Evolutionary conservation across 2,888 invertebrate species (phyloP).

Genomic region (Pterobdella sp.): DNA sequence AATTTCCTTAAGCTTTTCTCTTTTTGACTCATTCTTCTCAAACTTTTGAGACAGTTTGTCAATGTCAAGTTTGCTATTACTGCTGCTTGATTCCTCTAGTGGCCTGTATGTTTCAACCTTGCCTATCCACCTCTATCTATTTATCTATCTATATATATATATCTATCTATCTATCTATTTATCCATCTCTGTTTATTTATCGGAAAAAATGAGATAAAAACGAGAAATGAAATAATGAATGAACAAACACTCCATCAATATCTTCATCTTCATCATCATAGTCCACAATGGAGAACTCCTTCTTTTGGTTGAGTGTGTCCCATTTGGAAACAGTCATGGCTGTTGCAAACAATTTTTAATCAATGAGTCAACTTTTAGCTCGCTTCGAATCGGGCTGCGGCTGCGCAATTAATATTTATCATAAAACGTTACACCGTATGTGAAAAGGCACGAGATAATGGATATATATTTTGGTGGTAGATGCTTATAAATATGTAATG

Average conservation of each 20-base stretch:
- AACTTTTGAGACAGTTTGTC: slow-evolving; percentile 13
- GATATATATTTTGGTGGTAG: not conserved
- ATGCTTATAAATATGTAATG: too few relatives aligned
- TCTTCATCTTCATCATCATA: slow-evolving; percentile 40
- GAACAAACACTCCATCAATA: slow-evolving; percentile 40
- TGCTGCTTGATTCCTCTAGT: too few relatives aligned
- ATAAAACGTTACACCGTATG: too few relatives aligned
- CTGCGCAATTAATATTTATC: too few relatives aligned
- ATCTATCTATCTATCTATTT: too few relatives aligned
- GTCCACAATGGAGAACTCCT: slow-evolving; percentile 37
- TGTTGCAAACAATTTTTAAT: too few relatives aligned
- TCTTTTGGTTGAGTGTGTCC: slow-evolving; percentile 64
- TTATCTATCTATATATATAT: too few relatives aligned
- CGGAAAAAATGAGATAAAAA: not conserved
- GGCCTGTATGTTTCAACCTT: too few relatives aligned
- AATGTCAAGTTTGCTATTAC: slow-evolving; percentile 9
- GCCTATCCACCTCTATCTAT: not conserved
- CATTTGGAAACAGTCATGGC: slow-evolving; percentile 81
- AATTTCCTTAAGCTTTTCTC: slow-evolving; percentile 66
- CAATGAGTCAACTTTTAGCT: too few relatives aligned
- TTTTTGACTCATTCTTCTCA: slow-evolving; percentile 50
- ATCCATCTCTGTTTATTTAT: too few relatives aligned
- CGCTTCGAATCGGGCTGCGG: too few relatives aligned
- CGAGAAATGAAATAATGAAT: slow-evolving; percentile 6
- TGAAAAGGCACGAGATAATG: not conserved